phyloP scores from a whole-genome alignment of 2,797 vertebrate genomes.

The Argya squamiceps region DNA sequence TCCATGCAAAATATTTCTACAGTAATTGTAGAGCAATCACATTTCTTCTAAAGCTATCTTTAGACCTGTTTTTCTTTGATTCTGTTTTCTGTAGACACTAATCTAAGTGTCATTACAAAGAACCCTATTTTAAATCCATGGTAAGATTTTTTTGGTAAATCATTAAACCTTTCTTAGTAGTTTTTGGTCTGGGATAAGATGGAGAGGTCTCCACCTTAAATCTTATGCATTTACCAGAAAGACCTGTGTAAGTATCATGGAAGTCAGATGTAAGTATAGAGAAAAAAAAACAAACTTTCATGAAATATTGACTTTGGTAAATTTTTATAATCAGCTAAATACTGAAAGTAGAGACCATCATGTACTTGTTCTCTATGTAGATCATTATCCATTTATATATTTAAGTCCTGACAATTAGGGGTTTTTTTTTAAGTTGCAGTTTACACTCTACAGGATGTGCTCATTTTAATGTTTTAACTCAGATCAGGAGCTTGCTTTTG shows the following conservation, averaged over 20 bases:
- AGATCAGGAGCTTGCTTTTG: not conserved
- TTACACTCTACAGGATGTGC: not conserved
- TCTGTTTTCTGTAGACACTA: not conserved
- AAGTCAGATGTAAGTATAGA: not conserved
- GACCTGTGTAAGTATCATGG: not conserved
- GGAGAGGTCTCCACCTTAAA: not conserved
- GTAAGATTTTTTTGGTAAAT: not conserved
- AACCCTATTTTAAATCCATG: not conserved
- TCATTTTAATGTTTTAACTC: not conserved
- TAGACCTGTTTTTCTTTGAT: not conserved
- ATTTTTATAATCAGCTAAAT: not conserved
- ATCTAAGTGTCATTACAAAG: not conserved
- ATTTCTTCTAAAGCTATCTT: not conserved
- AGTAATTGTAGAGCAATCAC: not conserved
- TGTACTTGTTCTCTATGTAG: not conserved
- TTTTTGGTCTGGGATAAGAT: not conserved
- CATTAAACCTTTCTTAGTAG: not conserved
- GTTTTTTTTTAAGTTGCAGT: not conserved
- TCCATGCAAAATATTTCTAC: not conserved
- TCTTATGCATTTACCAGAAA: not conserved
- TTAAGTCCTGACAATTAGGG: not conserved
- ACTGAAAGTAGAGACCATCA: not conserved
- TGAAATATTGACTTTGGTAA: not conserved
- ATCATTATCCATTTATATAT: not conserved
- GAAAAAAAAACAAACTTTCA: not conserved